These are phyloP conservation scores for Chironex yamaguchii DNA, from an alignment of 30 jellyfish, hydroid and myxozoan species.

Conservation along the genomic window DNA sequence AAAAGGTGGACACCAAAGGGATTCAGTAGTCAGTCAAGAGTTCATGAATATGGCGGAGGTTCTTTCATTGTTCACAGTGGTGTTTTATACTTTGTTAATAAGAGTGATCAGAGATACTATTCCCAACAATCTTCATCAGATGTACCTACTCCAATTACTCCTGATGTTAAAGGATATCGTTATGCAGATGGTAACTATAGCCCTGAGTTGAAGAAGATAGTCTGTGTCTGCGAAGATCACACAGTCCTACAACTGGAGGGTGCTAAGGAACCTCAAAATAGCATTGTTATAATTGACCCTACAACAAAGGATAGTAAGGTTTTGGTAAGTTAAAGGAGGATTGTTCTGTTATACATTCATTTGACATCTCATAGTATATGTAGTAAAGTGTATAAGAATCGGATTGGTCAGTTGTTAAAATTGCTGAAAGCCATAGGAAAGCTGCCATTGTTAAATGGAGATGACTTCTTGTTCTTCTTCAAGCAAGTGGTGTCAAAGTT, in stretches of 20 bases:
- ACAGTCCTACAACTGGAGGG: conserved; percentile 64
- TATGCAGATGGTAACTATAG: conserved; percentile 83
- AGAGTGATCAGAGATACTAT: conserved; percentile 65
- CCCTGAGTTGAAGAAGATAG: conserved; percentile 25
- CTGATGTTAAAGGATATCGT: conserved; percentile 43
- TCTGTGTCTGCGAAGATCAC: conserved; percentile 92
- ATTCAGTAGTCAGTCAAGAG: conserved; percentile 61
- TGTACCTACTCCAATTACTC: conserved; percentile 39
- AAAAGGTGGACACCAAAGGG: conserved; percentile 71
- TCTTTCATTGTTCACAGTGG: conserved; percentile 76
- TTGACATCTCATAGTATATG: no score
- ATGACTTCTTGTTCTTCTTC: no score
- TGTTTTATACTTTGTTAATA: conserved; percentile 69
- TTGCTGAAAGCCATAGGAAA: no score
- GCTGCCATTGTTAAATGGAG: no score
- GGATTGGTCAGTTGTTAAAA: no score
- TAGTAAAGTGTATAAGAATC: no score
- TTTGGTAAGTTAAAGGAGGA: conserved; percentile 86
- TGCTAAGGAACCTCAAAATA: conserved; percentile 62
- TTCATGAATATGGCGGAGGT: conserved; percentile 95
- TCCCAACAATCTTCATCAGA: conserved; percentile 33
- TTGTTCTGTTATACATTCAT: no score
- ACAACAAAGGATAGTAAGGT: conserved; percentile 39
- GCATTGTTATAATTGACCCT: conserved; percentile 56
- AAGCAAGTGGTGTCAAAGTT: no score